phyloP scores from a whole-genome alignment of 2,888 invertebrate genomes.

The Ceratothoa steindachneri region DNA sequence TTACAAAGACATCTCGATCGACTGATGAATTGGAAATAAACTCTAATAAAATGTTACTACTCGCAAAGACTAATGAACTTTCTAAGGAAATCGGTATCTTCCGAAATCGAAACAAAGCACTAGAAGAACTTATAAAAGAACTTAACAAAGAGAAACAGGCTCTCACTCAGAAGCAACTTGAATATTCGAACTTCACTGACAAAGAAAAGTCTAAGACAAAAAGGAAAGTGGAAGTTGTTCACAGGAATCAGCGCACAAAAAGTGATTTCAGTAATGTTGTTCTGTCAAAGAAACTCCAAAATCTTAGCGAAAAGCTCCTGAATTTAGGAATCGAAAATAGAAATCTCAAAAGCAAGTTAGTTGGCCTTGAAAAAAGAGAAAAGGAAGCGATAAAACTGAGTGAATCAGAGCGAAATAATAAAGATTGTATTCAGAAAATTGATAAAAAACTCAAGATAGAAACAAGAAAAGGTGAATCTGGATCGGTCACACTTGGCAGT shows the following conservation, averaged over 20 bases:
- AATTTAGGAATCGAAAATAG: neutral
- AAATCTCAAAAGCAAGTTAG: neutral
- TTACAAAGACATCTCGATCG: neutral
- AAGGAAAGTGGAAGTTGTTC: too few relatives aligned
- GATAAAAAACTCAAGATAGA: too few relatives aligned
- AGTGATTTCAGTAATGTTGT: neutral
- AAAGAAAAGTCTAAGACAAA: neutral
- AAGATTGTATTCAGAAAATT: too few relatives aligned
- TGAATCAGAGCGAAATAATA: too few relatives aligned
- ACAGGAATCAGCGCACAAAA: neutral
- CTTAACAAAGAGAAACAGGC: conserved; percentile 15
- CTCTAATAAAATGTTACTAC: conserved; percentile 30
- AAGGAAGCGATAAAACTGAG: neutral
- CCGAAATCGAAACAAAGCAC: conserved; percentile 22
- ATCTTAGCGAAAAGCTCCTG: neutral
- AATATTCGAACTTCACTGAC: neutral
- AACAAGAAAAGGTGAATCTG: too few relatives aligned
- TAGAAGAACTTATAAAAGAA: conserved; percentile 15
- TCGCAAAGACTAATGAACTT: conserved; percentile 36
- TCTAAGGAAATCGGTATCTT: conserved; percentile 37
- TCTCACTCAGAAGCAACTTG: neutral
- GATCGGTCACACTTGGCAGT: too few relatives aligned
- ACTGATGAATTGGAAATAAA: conserved; percentile 20
- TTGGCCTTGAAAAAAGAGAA: neutral
- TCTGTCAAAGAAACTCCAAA: neutral